Base-by-base conservation (phyloP, 1,140 invertebrate genomes). In the Danaus melanippus region DNA sequence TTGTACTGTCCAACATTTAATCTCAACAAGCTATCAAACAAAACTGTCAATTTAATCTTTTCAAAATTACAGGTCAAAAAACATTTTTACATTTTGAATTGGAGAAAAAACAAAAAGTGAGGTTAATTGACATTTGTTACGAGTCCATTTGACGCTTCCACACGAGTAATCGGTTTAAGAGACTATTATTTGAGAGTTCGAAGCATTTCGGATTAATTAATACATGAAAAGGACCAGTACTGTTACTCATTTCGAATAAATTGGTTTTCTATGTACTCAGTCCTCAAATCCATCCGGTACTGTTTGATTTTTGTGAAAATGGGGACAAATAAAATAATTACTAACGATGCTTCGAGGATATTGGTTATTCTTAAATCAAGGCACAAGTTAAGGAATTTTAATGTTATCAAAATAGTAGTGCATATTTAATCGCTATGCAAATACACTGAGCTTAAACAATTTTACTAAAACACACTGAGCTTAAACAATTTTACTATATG, bases 151-250 rank as follows among this genome's bases (percentile, higher is more conserved):
- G 75, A 70, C 77, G 69, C 71, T 74, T 74, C 67, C 67, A 71
- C 69, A 69, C 73, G 69, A 75, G 71, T 76, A 71, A 81, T 79
- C 77, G 76, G 58, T 84, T 79, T 77, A 79, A 80, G 72, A 79
- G 80, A 67, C 79, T 77, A 80, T 84, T 82, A 82, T 84, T 79
- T 76, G 71, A 32, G 21, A 76, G 69, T 70, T 71, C 65, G 62
- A 54, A 66, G 68, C 71, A 74, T 75, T 79, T 76, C 66, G 74
- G 75, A 79, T 85, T 83, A 83, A 83, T 85, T 79, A 85, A 76
- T 76, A 73, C 74, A 83, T 82, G 78, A 83, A 83, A 84, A 83
- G 79, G 82, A 75, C 71, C 76, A 72, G 61, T 56, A 56, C 48
- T 74, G 71, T 76, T 70, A 76, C 70, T 79, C 76, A 76, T 77